A percentile compares a stretch with the other conserved stretches of the same genome.
Evolutionary conservation across 2,113 vertebrate genomes (phyloP).

Genomic region (Gallinago undulata): DNA sequence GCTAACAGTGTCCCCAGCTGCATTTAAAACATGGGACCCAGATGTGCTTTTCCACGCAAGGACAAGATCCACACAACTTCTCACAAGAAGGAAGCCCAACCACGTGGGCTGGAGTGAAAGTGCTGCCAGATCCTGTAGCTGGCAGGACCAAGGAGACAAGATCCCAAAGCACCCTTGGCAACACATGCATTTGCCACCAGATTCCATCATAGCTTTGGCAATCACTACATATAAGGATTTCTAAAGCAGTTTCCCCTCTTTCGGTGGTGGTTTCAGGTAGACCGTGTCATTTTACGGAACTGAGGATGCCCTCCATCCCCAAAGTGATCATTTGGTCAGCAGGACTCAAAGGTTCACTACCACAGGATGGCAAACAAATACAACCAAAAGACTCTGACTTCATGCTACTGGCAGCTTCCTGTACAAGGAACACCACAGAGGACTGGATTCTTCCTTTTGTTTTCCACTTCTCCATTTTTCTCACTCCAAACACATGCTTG

Average conservation of each 20-base stretch:
- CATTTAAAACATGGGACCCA: background rate
- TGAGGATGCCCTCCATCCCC: background rate
- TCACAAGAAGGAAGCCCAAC: background rate
- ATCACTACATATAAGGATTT: background rate
- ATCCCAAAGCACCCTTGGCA: background rate
- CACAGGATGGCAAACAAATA: background rate
- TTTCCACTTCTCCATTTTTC: background rate
- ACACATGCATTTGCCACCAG: background rate
- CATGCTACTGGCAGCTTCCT: background rate
- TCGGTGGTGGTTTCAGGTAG: background rate
- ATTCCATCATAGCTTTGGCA: background rate
- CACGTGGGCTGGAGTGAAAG: background rate
- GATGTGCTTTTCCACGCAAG: background rate
- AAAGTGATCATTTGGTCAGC: background rate
- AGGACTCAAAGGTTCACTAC: background rate
- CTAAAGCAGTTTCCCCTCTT: background rate
- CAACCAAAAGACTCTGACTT: background rate
- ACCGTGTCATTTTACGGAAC: background rate
- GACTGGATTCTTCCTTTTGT: background rate
- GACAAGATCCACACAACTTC: background rate
- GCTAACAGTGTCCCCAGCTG: background rate
- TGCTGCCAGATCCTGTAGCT: background rate
- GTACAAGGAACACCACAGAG: background rate
- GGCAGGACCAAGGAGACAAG: background rate
- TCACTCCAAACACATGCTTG: background rate